Evolutionary conservation across 2,797 vertebrate species (phyloP), one percentile per base, ranked within the genome.

Genomic region (Tympanoctomys barrerae): DNA sequence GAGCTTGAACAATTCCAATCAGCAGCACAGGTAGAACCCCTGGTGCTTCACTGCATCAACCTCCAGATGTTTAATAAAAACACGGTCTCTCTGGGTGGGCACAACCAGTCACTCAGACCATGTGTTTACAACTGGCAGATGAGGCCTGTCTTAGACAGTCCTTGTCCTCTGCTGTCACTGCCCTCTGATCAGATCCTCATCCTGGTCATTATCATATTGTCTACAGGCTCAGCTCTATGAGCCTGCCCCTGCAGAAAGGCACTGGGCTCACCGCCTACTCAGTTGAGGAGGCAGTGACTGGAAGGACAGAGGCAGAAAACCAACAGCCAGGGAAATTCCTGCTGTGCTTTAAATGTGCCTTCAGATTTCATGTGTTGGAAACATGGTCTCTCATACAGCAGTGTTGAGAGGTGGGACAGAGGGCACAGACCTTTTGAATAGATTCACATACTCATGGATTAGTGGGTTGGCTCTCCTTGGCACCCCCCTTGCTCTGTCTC

Each of bases 221-320:
- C 49, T n/a, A 77, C 36, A 46, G 88, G 49, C 57, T 49, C 73
- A 18, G 73, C 79, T 80, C 21, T 26, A 12, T 54, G 31, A 31
- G 46, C 66, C 26, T 2, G 39, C n/a, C 49, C 28, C 87, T 68
- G 26, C 19, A 10, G 31, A 42, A 14, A 28, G 54, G 62, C 9
- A 2, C 73, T 73, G 62, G 14, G 80, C 42, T 49, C 75, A n/a
- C 1, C 28, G 57, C 54, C 19, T 13, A 3, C n/a, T 84, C 18
- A 16, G 8, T 0, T 0, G 28, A 54, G 46, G 10, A 19, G 21
- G 5, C 4, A 12, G 1, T 18, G 33, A 33, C 26, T 1, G 33
- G 42, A 1, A 49, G 59, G 79, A 77, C 14, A 39, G 57, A 64
- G 0, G 2, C 64, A 68, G 31, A 46, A 28, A 18, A 36, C 19